Base-by-base conservation (phyloP, 2,888 invertebrate species). In the Acronicta leporina region DNA sequence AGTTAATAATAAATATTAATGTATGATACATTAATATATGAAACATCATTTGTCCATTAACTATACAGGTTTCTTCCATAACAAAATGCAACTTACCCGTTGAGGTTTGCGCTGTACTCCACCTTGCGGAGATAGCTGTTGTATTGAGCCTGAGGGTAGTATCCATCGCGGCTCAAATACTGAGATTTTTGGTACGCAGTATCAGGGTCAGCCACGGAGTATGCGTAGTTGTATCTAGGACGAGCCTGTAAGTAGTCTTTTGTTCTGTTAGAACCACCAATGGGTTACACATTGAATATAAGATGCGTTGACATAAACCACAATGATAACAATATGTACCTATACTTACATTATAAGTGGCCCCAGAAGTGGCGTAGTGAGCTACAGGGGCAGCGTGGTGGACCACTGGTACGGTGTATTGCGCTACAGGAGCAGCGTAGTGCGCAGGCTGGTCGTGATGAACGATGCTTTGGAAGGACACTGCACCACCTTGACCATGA, bases 71-170 rank as follows among this genome's bases (percentile, higher is more conserved):
- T 30, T 30, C 30, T 30, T 30, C 1, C 8, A 30, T 0, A 9
- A 9, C 6, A 27, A 27, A 5, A n/a, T 6, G 10, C 6, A 20
- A 49, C 63, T 42, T 52, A 75, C 75, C 75, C 76, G 16, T 59
- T 30, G 50, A 75, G 76, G 67, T 90, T 94, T 56, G 88, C 90
- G 79, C 88, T 73, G 78, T 77, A 94, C 71, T 91, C 91, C 30
- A 94, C 94, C 50, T 90, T 92, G 75, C 93, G 87, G 59, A 92
- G 81, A 73, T 92, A 69, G 35, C 76, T 90, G n/a, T 89, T 91
- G 47, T 93, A 90, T 74, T 94, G 92, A 67, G 91, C 87, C 33
- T 95, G 86, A n/a, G 94, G 94, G 88, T 96, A 96, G 84, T 94
- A 95, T 45, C 95, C 95, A 73, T 95, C 95, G 79, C 92, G 90